A percentile compares a stretch with the other conserved stretches of the same genome.
Conservation (phyloP, 2,888 invertebrate genomes). For the Rotaria magnacalcarata region DNA sequence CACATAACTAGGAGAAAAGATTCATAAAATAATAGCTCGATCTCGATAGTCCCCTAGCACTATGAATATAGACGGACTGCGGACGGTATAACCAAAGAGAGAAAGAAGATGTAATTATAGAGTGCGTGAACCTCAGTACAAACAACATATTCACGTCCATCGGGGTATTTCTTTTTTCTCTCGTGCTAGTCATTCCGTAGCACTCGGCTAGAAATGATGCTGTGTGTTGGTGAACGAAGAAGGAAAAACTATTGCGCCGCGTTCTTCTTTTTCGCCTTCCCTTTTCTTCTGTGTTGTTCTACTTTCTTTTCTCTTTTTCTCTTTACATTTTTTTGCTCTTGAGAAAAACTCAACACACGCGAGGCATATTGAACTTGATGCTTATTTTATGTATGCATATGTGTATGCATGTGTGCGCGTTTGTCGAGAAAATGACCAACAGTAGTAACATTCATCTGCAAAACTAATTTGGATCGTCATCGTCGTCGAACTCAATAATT, state of each 20-base stretch:
- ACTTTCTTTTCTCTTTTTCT: not conserved
- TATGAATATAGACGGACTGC: not conserved
- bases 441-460: not conserved
- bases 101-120: not conserved
- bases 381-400: not conserved
- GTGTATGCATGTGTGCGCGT: not conserved
- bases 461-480: not conserved
- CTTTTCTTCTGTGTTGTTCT: not conserved
- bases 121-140: not conserved
- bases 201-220: not conserved
- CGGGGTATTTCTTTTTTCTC: not conserved
- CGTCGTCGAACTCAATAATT: conserved; percentile 7
- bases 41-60: not conserved
- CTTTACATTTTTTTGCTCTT: not conserved
- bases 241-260: not conserved
- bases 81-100: not conserved
- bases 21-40: not conserved
- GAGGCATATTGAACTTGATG: not conserved
- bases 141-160: conserved; percentile 6
- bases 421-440: conserved; percentile 3
- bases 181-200: conserved; percentile 7
- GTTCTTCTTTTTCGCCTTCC: not conserved
- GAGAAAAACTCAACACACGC: not conserved
- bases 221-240: not conserved
- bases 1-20: not conserved